Evolutionary conservation across 2,888 invertebrate species (phyloP).

Genomic region (Danaus chrysippus): DNA sequence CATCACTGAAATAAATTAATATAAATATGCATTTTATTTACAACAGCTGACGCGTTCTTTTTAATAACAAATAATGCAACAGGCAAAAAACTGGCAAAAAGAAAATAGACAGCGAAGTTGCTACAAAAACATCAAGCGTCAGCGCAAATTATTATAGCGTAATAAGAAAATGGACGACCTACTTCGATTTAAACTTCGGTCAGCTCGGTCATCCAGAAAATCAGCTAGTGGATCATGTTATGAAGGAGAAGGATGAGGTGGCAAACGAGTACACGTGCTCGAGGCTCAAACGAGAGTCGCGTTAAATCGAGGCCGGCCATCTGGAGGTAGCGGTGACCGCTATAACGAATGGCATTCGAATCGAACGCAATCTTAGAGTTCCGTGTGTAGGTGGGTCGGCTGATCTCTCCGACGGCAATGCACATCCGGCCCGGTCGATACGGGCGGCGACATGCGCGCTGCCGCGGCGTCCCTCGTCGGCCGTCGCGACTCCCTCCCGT

Average conservation of each 20-base stretch:
- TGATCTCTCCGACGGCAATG: conserved; percentile 66
- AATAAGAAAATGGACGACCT: conserved; percentile 21
- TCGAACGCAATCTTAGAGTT: conserved; percentile 45
- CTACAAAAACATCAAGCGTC: conserved; percentile 9
- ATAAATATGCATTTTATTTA: neutral
- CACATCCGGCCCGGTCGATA: conserved; percentile 78
- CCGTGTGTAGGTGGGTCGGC: conserved; percentile 57
- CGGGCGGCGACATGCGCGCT: conserved; percentile 71
- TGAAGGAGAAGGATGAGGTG: conserved; percentile 26
- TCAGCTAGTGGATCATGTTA: conserved; percentile 26
- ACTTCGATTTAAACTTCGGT: conserved; percentile 21
- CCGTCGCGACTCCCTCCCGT: conserved; percentile 15
- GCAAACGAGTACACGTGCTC: conserved; percentile 20
- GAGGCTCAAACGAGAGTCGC: conserved; percentile 26
- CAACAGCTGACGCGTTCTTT: neutral
- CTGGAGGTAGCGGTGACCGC: conserved; percentile 28
- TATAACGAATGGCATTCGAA: conserved; percentile 36
- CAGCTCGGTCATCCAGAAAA: conserved; percentile 19
- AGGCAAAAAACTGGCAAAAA: conserved; percentile 7
- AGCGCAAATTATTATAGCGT: conserved; percentile 19
- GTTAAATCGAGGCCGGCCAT: conserved; percentile 28
- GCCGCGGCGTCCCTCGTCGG: conserved; percentile 51
- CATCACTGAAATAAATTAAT: neutral
- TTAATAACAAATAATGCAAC: conserved; percentile 2
- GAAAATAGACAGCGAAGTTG: conserved; percentile 5